Percentiles rank a stretch among this genome's conserved stretches.
Evolutionary conservation across 2,888 invertebrate genomes (phyloP).

Genomic region (Ornithoptera alexandrae): DNA sequence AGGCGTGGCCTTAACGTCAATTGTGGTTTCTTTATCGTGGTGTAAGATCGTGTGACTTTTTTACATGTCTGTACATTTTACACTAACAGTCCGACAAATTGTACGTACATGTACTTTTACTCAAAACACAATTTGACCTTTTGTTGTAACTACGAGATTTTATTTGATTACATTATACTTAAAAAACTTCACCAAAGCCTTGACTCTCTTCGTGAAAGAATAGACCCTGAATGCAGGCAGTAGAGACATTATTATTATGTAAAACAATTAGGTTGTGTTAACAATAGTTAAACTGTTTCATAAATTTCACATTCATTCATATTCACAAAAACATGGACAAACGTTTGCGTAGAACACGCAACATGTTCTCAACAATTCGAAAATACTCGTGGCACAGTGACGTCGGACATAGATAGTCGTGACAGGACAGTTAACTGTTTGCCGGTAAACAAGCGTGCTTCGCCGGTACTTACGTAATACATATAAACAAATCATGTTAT

Average conservation of each 20-base stretch:
- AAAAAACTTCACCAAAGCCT: too few relatives aligned
- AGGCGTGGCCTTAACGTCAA: constrained; percentile 6
- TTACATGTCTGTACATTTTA: background rate
- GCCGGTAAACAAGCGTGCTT: constrained; percentile 24
- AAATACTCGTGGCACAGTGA: constrained; percentile 19
- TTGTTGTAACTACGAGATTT: background rate
- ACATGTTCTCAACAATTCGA: constrained; percentile 14
- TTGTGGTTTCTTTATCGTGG: background rate
- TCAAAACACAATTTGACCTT: background rate
- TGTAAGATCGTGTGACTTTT: constrained; percentile 7
- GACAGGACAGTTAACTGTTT: constrained; percentile 25
- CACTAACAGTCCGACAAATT: background rate
- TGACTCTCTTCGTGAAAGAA: too few relatives aligned
- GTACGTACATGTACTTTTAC: background rate
- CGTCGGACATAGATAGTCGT: constrained; percentile 21
- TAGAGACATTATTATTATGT: background rate
- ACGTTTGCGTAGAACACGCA: constrained; percentile 9
- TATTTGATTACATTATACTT: too few relatives aligned
- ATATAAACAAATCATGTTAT: constrained; percentile 29
- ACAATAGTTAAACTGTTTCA: constrained; percentile 2
- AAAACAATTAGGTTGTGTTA: background rate
- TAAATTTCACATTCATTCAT: constrained; percentile 10
- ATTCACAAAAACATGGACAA: constrained; percentile 13
- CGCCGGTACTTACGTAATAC: constrained; percentile 25
- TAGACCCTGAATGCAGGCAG: too few relatives aligned